phyloP scores from a whole-genome alignment of 2,113 vertebrate species.

The Romanogobio albipinnatus region DNA sequence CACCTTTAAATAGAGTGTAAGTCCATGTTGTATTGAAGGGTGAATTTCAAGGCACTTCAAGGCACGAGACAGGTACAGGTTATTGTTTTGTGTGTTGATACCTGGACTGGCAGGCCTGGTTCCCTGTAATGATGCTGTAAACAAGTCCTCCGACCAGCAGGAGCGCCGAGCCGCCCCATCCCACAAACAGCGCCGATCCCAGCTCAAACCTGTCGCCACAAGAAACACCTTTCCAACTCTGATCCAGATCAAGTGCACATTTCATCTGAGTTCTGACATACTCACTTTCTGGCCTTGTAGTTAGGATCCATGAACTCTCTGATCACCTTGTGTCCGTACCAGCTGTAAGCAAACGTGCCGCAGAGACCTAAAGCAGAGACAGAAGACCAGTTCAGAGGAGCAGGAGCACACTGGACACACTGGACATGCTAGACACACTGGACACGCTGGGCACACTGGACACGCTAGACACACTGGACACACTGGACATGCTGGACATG shows the following conservation, averaged over 20 bases:
- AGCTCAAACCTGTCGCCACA: conserved; percentile 85
- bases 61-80: too few species aligned
- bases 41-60: background rate
- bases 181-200: conserved; percentile 90
- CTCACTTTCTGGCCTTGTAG: conserved; percentile 88
- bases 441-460: background rate
- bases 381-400: background rate
- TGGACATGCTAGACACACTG: background rate
- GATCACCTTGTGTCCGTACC: conserved; percentile 89
- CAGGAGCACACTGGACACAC: background rate
- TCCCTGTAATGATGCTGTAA: conserved; percentile 81
- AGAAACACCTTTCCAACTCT: background rate
- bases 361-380: conserved; percentile 79
- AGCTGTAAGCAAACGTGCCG: conserved; percentile 87
- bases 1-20: too few species aligned
- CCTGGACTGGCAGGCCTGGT: conserved; percentile 70
- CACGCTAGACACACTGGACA: background rate
- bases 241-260: background rate
- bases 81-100: conserved; percentile 14
- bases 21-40: too few species aligned
- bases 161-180: conserved; percentile 91
- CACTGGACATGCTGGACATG: too few species aligned
- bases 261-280: conserved; percentile 25
- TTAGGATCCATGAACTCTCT: conserved; percentile 88
- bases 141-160: conserved; percentile 88